Percentiles rank a stretch among this genome's conserved stretches.
phyloP scores from a whole-genome alignment of 2,888 invertebrate genomes.

The Nomada flava region DNA sequence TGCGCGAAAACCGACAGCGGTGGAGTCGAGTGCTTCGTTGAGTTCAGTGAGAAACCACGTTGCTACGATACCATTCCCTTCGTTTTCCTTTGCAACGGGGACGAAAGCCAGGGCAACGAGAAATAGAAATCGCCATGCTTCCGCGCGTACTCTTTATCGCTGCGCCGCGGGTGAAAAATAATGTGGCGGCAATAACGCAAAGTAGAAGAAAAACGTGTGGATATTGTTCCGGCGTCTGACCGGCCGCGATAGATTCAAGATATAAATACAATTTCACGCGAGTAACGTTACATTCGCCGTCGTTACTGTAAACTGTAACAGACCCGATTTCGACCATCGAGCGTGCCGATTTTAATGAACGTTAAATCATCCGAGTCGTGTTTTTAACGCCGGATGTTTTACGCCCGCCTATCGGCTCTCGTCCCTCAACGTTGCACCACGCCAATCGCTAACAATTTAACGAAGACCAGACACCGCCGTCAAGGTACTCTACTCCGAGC shows the following conservation, averaged over 20 bases:
- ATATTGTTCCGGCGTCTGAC: background rate
- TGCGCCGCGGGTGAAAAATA: background rate
- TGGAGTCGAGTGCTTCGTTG: conserved; percentile 89
- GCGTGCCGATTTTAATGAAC: background rate
- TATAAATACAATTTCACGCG: conserved; percentile 6
- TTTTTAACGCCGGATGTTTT: background rate
- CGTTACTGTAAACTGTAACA: background rate
- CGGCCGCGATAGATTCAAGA: background rate
- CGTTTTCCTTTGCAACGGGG: background rate
- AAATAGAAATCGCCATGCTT: background rate
- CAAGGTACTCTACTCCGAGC: background rate
- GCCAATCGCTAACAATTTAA: background rate
- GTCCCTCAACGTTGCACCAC: background rate
- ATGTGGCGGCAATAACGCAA: background rate
- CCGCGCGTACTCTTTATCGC: background rate
- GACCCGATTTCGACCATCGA: background rate
- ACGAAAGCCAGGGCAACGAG: background rate
- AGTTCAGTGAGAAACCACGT: conserved; percentile 84
- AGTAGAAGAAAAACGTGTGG: background rate
- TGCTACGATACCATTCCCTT: conserved; percentile 23
- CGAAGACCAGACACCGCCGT: background rate
- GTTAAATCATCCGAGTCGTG: background rate
- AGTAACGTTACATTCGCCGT: background rate
- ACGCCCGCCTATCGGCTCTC: background rate
- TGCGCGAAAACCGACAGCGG: conserved; percentile 88